These are phyloP conservation scores for Byasa hedistus DNA, from an alignment of 2,888 invertebrate genomes.

Conservation along the genomic window DNA sequence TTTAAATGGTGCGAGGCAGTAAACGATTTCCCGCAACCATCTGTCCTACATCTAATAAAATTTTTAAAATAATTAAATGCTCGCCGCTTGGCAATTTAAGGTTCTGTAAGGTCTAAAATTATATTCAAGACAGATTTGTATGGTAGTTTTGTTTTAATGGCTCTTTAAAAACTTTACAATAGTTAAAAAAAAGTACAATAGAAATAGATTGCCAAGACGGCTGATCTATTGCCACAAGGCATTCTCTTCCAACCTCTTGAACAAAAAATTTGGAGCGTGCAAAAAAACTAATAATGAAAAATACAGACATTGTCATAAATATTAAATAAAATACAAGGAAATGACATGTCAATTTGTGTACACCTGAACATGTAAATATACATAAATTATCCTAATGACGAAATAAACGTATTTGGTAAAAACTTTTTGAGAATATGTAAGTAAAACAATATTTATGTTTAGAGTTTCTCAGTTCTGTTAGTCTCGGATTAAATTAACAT, in stretches of 20 bases:
- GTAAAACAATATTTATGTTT: not conserved
- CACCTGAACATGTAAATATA: not conserved
- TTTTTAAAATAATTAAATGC: not conserved
- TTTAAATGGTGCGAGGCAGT: slow-evolving; percentile 96
- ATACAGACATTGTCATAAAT: too few species aligned
- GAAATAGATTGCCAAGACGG: too few species aligned
- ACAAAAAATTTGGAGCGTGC: too few species aligned
- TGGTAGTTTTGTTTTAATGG: not conserved
- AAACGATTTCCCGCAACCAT: slow-evolving; percentile 94
- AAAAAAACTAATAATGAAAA: too few species aligned
- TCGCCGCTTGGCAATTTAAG: not conserved
- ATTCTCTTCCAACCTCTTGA: too few species aligned
- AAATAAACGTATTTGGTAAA: not conserved
- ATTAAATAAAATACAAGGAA: too few species aligned
- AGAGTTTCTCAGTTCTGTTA: not conserved
- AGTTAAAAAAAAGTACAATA: too few species aligned
- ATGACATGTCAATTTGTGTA: too few species aligned
- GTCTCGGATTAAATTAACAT: not conserved
- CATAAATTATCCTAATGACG: not conserved
- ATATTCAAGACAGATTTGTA: not conserved
- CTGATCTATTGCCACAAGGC: too few species aligned
- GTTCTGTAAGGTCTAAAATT: not conserved
- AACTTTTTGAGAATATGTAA: not conserved
- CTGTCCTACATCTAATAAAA: slow-evolving; percentile 84
- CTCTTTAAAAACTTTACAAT: too few species aligned